Base-by-base conservation (phyloP, 2,888 invertebrate genomes). In the Loripinus fragilis region DNA sequence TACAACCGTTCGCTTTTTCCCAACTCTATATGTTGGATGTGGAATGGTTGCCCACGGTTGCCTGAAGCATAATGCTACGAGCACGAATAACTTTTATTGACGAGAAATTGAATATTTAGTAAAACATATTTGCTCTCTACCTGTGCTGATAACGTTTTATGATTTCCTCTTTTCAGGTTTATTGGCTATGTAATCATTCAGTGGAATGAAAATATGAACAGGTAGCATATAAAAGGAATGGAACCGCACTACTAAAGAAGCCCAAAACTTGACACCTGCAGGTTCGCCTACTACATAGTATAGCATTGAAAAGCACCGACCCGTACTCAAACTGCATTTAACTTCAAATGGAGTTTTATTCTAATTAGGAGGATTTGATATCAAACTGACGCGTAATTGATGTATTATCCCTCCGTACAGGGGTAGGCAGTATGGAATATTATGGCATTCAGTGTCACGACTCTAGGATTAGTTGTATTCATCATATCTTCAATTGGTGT, bases 401-500 rank as follows among this genome's bases (percentile, higher is more conserved):
- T 60, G 60, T 2, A 60, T 60, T 60, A 60, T 60, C 33, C 60
- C 60, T 17, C 12, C 33, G 60, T 33, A 33, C 12, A 60, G 60
- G 60, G 60, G 38, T 41, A 55, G 67, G 15, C 65, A 55, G 2
- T 35, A 74, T 78, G 78, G 78, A 60, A 67, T 74, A 78, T 38
- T 66, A 78, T 78, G 78, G 74, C 71, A 55, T 55, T 45, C 48
- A 69, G 66, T 55, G 52, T 23, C 41, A 65, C 42, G n/a, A 41
- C 71, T 74, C 28, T 85, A 64, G 84, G 78, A 70, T 60, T 79
- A 42, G 81, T 77, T 23, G 65, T 86, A 12, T 55, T 84, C 38
- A 65, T 80, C 7, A 69, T 88, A 25, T 75, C 88, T n/a, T 71
- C 76, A 15, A 25, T 88, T 38, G 89, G 89, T 33, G 67, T 85